Evolutionary conservation across 1,140 invertebrate species (phyloP).

Genomic region (Dufourea novaeangliae): DNA sequence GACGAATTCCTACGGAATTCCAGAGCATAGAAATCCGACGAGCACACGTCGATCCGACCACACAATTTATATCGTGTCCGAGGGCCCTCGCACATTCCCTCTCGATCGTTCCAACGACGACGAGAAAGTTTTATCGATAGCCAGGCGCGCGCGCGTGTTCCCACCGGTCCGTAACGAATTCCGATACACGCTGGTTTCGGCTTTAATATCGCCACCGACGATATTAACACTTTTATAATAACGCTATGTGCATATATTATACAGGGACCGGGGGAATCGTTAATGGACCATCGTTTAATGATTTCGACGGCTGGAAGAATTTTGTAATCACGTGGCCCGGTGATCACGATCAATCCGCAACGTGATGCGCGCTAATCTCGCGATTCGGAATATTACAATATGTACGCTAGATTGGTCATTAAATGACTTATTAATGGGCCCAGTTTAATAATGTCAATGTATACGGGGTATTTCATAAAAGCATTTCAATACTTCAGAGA

Average conservation of each 20-base stretch:
- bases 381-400: constrained; percentile 19
- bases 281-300: constrained; percentile 30
- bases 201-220: constrained; percentile 55
- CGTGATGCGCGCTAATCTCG: constrained; percentile 10
- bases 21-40: constrained; percentile 54
- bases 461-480: too few species aligned
- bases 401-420: constrained; percentile 21
- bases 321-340: not conserved
- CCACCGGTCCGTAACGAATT: constrained; percentile 56
- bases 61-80: constrained; percentile 52
- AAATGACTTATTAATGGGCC: constrained; percentile 40
- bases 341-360: constrained; percentile 9
- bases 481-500: too few species aligned
- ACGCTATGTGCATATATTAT: constrained; percentile 22
- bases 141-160: constrained; percentile 28
- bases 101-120: constrained; percentile 35
- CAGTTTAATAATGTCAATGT: not conserved
- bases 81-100: constrained; percentile 9
- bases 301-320: constrained; percentile 15
- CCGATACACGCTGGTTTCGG: constrained; percentile 56
- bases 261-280: not conserved
- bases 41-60: constrained; percentile 54
- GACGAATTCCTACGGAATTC: constrained; percentile 64
- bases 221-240: constrained; percentile 64
- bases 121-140: constrained; percentile 66